phyloP scores from a whole-genome alignment of 2,113 vertebrate genomes.

The Cromileptes altivelis region DNA sequence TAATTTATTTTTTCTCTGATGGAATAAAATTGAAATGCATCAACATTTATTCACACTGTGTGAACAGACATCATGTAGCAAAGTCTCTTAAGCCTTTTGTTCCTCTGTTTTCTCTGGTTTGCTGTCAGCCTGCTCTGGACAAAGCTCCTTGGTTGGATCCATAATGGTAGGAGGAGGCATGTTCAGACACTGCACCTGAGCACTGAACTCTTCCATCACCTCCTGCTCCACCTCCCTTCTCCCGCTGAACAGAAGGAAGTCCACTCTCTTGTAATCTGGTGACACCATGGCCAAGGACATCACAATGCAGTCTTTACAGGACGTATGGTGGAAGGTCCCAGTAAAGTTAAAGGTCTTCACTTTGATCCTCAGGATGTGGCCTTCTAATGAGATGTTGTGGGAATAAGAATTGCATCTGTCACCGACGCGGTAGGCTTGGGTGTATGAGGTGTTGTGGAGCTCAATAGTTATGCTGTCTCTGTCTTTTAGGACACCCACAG shows the following conservation, averaged over 20 bases:
- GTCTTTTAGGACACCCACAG: no score
- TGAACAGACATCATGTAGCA: background rate
- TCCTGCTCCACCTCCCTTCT: slow-evolving; percentile 21
- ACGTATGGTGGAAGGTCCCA: background rate
- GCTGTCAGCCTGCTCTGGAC: background rate
- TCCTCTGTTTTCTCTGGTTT: background rate
- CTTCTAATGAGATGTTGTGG: no score
- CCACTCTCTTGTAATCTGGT: fast-evolving
- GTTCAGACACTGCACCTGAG: slow-evolving; percentile 28
- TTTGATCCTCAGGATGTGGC: no score
- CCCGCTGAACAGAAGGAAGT: slow-evolving; percentile 27
- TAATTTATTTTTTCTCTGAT: background rate
- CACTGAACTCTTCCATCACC: slow-evolving; percentile 33
- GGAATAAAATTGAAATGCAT: background rate
- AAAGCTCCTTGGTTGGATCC: slow-evolving; percentile 29
- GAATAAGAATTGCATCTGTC: no score
- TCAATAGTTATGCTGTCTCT: no score
- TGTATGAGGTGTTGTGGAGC: no score
- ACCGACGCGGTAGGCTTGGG: no score
- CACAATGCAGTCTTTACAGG: slow-evolving; percentile 29
- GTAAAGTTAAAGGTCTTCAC: background rate
- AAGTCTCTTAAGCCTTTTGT: background rate
- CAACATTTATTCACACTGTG: background rate
- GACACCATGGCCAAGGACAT: background rate
- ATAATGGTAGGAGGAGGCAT: slow-evolving; percentile 5